A percentile compares a stretch with the other conserved stretches of the same genome.
Conservation (phyloP, 2,113 vertebrate genomes). For the Urocolius indicus region DNA sequence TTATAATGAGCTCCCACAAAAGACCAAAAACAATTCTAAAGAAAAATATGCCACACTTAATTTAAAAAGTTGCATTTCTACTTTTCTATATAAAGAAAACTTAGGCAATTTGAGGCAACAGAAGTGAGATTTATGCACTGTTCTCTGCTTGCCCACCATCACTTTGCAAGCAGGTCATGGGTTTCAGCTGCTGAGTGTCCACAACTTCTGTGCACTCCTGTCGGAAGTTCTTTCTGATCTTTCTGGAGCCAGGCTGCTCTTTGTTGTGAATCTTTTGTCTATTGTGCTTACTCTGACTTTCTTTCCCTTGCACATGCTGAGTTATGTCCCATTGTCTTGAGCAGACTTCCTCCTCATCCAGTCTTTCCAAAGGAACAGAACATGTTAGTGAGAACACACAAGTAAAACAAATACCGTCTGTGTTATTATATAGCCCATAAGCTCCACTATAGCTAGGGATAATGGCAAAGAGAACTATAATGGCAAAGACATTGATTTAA, state of each 20-base stretch:
- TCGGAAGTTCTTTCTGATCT: neutral
- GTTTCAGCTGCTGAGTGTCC: neutral
- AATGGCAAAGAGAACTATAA: neutral
- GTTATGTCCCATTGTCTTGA: neutral
- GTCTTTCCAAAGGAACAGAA: neutral
- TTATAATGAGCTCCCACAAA: conserved; percentile 6
- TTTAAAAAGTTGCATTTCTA: neutral
- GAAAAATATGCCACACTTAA: neutral
- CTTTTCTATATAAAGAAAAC: neutral
- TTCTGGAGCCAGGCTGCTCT: neutral
- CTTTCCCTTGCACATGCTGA: neutral
- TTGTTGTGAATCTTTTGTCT: neutral
- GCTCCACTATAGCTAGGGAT: neutral
- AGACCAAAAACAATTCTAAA: neutral
- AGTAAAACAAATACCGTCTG: neutral
- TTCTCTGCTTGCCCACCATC: neutral
- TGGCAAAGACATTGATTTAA: neutral
- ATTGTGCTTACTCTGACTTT: neutral
- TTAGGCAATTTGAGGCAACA: neutral
- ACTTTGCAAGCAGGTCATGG: neutral
- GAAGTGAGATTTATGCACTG: neutral
- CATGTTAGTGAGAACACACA: neutral
- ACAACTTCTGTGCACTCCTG: neutral
- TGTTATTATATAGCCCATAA: neutral
- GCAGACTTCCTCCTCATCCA: neutral